phyloP scores from a whole-genome alignment of 1,140 invertebrate species.

The Polyergus mexicanus region DNA sequence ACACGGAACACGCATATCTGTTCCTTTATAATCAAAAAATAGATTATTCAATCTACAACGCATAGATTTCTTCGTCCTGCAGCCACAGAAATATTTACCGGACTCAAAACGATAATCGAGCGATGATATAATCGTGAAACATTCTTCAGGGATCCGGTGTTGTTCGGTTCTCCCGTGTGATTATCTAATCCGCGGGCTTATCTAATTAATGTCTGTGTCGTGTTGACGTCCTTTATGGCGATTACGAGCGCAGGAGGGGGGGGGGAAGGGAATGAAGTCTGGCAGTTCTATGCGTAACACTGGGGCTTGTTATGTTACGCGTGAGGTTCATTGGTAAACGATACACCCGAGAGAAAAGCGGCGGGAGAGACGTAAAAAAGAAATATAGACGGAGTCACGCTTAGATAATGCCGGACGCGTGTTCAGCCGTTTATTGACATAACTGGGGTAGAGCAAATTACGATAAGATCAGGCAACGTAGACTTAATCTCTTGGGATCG shows the following conservation, averaged over 20 bases:
- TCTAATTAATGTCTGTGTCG: conserved; percentile 54
- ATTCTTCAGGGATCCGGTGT: conserved; percentile 15
- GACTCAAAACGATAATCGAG: not conserved
- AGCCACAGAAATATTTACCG: conserved; percentile 2
- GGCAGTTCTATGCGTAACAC: conserved; percentile 28
- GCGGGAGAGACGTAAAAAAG: conserved; percentile 32
- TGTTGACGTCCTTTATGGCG: conserved; percentile 65
- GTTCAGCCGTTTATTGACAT: conserved; percentile 70
- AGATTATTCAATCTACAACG: not conserved
- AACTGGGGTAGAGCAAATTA: conserved; percentile 63
- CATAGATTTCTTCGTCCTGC: not conserved
- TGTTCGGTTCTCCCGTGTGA: conserved; percentile 1
- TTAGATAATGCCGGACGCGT: conserved; percentile 71
- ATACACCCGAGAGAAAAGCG: conserved; percentile 65
- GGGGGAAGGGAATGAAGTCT: conserved; percentile 16
- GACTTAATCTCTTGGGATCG: conserved; percentile 30
- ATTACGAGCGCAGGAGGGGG: conserved; percentile 40
- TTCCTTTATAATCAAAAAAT: not conserved
- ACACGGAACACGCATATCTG: not conserved
- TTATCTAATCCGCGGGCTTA: conserved; percentile 61
- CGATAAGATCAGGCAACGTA: conserved; percentile 71
- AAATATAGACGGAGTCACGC: conserved; percentile 55
- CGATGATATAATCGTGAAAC: conserved; percentile 50
- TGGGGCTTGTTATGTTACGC: conserved; percentile 45
- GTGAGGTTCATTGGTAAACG: conserved; percentile 66